Conservation (phyloP, 1,140 invertebrate genomes). For the Dolichoris vasculosae region DNA sequence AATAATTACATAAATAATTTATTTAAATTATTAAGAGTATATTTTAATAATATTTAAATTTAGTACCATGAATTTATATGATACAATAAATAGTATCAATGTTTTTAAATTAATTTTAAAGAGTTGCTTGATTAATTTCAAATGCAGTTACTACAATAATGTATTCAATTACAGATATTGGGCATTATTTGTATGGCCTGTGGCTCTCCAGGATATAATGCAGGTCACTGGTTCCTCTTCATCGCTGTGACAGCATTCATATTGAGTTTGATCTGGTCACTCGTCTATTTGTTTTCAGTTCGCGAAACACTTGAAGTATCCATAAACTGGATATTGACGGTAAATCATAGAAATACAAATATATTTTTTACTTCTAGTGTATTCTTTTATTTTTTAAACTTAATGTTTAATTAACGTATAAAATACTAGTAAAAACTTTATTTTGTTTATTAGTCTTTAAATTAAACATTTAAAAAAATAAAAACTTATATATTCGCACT, state of each 20-base stretch:
- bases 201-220: slow-evolving; percentile 79
- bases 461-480: too few relatives aligned
- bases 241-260: slow-evolving; percentile 88
- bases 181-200: slow-evolving; percentile 88
- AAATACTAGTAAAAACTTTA: too few relatives aligned
- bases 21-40: too few relatives aligned
- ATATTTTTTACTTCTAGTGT: neutral
- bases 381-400: too few relatives aligned
- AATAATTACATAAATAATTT: too few relatives aligned
- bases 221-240: slow-evolving; percentile 88
- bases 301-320: slow-evolving; percentile 84
- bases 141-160: neutral
- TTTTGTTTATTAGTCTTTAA: too few relatives aligned
- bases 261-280: slow-evolving; percentile 85
- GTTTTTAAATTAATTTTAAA: neutral
- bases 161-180: slow-evolving; percentile 77
- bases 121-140: neutral
- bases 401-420: too few relatives aligned
- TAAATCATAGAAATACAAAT: slow-evolving; percentile 71
- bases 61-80: too few relatives aligned
- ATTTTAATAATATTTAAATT: too few relatives aligned
- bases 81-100: neutral
- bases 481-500: too few relatives aligned
- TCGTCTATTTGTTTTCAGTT: slow-evolving; percentile 86
- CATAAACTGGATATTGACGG: slow-evolving; percentile 88